phyloP scores from a whole-genome alignment of 2,888 invertebrate genomes.

The Macropis europaea region DNA sequence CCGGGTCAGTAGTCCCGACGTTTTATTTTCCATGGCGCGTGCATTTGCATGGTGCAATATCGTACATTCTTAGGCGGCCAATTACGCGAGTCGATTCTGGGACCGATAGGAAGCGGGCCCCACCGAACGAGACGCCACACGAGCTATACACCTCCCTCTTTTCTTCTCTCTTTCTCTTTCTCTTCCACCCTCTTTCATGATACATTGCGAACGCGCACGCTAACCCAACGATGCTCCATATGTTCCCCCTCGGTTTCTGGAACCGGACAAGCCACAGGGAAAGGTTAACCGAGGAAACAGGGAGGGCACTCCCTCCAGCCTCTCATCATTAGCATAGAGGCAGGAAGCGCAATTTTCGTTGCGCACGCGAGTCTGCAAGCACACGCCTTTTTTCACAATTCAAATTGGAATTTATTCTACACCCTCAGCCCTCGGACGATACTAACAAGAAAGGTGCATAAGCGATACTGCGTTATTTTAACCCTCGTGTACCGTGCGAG shows the following conservation, averaged over 20 bases:
- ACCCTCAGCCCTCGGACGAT: too few species aligned
- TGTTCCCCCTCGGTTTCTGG: slow-evolving; percentile 46
- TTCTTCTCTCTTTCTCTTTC: background rate
- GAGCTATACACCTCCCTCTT: slow-evolving; percentile 24
- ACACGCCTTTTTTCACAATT: too few species aligned
- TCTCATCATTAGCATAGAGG: slow-evolving; percentile 65
- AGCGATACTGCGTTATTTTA: too few species aligned
- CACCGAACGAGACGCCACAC: slow-evolving; percentile 56
- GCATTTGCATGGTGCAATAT: slow-evolving; percentile 80
- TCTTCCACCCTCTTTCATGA: slow-evolving; percentile 57
- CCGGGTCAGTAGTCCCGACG: slow-evolving; percentile 46
- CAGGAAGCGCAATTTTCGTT: slow-evolving; percentile 69
- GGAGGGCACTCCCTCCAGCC: slow-evolving; percentile 23
- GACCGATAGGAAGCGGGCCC: slow-evolving; percentile 68
- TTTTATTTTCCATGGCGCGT: slow-evolving; percentile 61
- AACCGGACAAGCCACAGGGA: slow-evolving; percentile 30
- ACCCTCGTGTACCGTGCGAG: too few species aligned
- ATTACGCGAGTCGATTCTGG: slow-evolving; percentile 79
- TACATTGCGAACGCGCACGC: slow-evolving; percentile 69
- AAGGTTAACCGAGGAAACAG: slow-evolving; percentile 50
- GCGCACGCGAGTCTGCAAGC: slow-evolving; percentile 61
- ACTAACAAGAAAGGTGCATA: too few species aligned
- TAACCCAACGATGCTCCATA: slow-evolving; percentile 65
- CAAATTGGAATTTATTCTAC: too few species aligned
- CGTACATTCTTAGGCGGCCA: slow-evolving; percentile 79